These are phyloP conservation scores for Bombus cullumanus DNA, from an alignment of 1,140 invertebrate species.

Conservation along the genomic window DNA sequence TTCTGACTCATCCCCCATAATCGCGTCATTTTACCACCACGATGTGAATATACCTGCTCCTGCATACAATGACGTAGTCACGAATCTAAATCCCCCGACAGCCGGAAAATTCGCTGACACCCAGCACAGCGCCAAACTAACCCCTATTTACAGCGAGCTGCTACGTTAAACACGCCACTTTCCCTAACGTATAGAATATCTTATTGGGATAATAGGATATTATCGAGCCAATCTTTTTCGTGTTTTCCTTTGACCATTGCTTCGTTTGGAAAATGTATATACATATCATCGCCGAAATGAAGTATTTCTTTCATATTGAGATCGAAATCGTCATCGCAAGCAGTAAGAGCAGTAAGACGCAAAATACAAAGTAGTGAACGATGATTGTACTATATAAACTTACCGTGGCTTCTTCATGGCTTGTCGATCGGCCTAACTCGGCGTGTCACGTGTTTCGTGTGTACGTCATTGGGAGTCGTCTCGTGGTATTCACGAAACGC, in stretches of 20 bases:
- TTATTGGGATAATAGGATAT: not conserved
- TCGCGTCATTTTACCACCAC: conserved; percentile 56
- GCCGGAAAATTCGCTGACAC: conserved; percentile 22
- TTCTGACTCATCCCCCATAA: conserved; percentile 67
- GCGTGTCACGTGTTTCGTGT: conserved; percentile 74
- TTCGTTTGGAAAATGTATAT: not conserved
- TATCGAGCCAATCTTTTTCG: not conserved
- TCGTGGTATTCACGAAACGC: conserved; percentile 52
- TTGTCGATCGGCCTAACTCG: conserved; percentile 67
- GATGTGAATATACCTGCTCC: conserved; percentile 29
- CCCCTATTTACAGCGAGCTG: conserved; percentile 18
- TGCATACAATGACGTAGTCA: conserved; percentile 52
- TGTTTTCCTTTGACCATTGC: not conserved
- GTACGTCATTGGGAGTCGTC: conserved; percentile 67
- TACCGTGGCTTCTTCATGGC: conserved; percentile 78
- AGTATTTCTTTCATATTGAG: not conserved
- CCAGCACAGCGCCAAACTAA: not conserved
- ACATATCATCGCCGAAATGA: not conserved
- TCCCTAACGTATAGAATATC: not conserved
- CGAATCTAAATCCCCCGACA: conserved; percentile 27
- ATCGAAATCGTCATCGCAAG: not conserved
- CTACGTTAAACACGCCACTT: conserved; percentile 13
- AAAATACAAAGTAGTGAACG: not conserved
- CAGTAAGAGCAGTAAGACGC: too few relatives aligned
- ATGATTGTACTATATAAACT: conserved; percentile 38